Conservation (phyloP, 2,888 invertebrate species). For the Dusona sp. region DNA sequence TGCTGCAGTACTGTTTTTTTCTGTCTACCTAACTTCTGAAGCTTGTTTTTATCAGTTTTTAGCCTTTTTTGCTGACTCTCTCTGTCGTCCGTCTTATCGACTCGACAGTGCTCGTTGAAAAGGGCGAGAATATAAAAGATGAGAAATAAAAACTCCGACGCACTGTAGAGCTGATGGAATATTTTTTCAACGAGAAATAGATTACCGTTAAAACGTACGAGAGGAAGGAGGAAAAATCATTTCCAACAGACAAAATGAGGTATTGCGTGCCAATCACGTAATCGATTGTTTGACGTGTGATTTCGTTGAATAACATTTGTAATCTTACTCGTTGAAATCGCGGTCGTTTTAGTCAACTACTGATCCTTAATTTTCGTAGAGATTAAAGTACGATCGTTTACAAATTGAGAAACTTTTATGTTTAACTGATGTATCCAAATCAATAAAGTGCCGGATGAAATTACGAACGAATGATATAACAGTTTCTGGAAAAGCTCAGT, state of each 20-base stretch:
- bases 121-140: constrained; percentile 15
- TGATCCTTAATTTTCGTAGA: no score
- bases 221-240: background rate
- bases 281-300: background rate
- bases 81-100: constrained; percentile 52
- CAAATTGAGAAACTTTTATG: background rate
- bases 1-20: constrained; percentile 25
- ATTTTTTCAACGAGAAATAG: background rate
- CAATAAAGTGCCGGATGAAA: background rate
- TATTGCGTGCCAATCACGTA: background rate
- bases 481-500: constrained; percentile 22
- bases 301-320: background rate
- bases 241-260: background rate
- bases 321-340: background rate
- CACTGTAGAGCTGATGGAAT: constrained; percentile 10
- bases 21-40: constrained; percentile 24
- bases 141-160: constrained; percentile 5
- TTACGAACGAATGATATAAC: constrained; percentile 15
- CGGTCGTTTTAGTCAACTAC: background rate
- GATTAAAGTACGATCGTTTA: background rate
- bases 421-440: background rate
- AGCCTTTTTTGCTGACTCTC: background rate
- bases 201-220: background rate
- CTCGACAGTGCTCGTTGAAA: constrained; percentile 28
- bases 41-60: constrained; percentile 13